Conservation (phyloP, 2,888 invertebrate species). For the Eilema caniola region DNA sequence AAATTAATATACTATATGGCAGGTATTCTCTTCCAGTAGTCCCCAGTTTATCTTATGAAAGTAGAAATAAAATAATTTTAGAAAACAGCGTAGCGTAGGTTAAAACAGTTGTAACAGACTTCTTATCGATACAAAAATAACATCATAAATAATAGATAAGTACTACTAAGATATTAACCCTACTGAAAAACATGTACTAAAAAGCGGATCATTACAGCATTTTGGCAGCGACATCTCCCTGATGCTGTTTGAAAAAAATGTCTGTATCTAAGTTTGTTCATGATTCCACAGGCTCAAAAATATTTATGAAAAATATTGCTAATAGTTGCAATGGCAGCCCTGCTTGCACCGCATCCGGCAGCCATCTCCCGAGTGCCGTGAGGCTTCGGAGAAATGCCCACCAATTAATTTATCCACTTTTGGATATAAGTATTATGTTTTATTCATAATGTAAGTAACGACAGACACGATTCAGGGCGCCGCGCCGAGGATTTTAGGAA, state of each 20-base stretch:
- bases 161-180: no score
- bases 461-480: conserved; percentile 28
- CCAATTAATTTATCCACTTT: conserved; percentile 76
- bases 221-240: not conserved
- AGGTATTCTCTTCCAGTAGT: no score
- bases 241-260: not conserved
- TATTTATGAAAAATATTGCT: not conserved
- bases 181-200: no score
- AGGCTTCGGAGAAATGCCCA: conserved; percentile 65
- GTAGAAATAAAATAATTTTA: no score
- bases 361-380: conserved; percentile 39
- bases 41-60: no score
- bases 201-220: not conserved
- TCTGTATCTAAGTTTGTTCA: not conserved
- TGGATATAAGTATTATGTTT: conserved; percentile 61
- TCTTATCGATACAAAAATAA: no score
- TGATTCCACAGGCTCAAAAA: not conserved
- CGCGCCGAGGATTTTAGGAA: conserved; percentile 23
- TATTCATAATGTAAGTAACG: conserved; percentile 58
- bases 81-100: no score
- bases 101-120: no score
- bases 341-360: conserved; percentile 47
- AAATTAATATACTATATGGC: no score
- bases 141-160: no score
- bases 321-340: conserved; percentile 43